Evolutionary conservation across 2,113 vertebrate species (phyloP), one percentile per base, ranked within the genome.

Genomic region (Tupaia chinensis): DNA sequence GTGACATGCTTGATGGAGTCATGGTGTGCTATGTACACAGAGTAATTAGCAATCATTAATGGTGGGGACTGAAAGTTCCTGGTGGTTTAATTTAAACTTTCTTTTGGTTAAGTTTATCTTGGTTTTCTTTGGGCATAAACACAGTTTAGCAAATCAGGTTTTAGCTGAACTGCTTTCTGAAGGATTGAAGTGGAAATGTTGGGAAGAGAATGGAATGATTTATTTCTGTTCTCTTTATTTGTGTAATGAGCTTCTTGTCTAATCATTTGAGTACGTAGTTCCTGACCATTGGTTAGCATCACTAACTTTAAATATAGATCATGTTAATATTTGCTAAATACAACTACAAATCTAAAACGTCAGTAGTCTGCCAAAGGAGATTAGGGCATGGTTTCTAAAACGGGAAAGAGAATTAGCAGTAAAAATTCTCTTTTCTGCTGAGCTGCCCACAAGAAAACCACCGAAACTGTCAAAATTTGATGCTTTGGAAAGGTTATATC

Each of bases 31-130:
- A 78, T 93, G 94, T 96, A 97, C 94, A 97, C 95, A 97, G 93
- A 96, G 96, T 95, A 97, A 98, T 97, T 97, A 98, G 97, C 96
- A 89, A 78, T 93, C 97, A 97, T 98, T 98, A 97, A 89, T 69
- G 87, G 54, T 32, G 72, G 83, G 93, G 89, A 95, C 63, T 69
- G 74, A 85, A 96, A 96, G 93, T 96, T 98, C 88, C 79, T 11
- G 9, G 77, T 91, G 91, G 86, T 76, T 94, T 91, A 86, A 78
- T 94, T 93, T 66, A 92, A 93, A 96, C 68, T 91, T 94, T 77
- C 89, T 80, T 78, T 95, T 97, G 88, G 84, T 85, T 93, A 94
- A 94, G 89, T 96, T 94, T 95, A 91, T 87, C 60, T 86, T 68
- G 77, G 84, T 86, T 61, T 87, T 94, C 70, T 95, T 96, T 89